These are phyloP conservation scores for Lagopus muta DNA, from an alignment of 2,113 vertebrate genomes.

Conservation along the genomic window DNA sequence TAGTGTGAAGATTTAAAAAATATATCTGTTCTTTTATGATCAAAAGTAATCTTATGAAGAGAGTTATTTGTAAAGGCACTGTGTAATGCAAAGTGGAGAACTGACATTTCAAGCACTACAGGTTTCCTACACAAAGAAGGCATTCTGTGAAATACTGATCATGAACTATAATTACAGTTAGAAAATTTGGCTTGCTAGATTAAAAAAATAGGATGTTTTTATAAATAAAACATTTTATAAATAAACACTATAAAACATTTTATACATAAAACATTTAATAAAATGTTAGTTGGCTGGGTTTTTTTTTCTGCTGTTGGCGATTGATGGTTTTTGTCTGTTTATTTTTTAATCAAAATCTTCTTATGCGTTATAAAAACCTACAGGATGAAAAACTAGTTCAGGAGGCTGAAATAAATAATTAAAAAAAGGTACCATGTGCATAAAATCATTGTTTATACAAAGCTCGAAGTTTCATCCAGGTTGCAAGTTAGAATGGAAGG, in stretches of 20 bases:
- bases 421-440: neutral
- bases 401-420: neutral
- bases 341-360: neutral
- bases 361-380: neutral
- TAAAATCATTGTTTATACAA: neutral
- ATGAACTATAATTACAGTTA: neutral
- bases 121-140: neutral
- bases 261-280: too few species aligned
- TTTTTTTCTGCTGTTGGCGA: neutral
- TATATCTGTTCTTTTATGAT: neutral
- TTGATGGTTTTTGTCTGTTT: neutral
- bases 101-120: neutral
- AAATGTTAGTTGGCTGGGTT: neutral
- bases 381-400: neutral
- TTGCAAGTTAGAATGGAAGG: neutral
- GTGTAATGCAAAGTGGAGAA: neutral
- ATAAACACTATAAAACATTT: too few species aligned
- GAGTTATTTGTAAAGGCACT: neutral
- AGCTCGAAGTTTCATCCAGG: accelerated
- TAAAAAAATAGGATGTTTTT: neutral
- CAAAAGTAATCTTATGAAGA: neutral
- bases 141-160: neutral
- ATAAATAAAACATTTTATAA: too few species aligned
- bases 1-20: neutral
- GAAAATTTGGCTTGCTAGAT: neutral